Base-by-base conservation (phyloP, 2,888 invertebrate genomes). In the Rhamphomyia laevipes region DNA sequence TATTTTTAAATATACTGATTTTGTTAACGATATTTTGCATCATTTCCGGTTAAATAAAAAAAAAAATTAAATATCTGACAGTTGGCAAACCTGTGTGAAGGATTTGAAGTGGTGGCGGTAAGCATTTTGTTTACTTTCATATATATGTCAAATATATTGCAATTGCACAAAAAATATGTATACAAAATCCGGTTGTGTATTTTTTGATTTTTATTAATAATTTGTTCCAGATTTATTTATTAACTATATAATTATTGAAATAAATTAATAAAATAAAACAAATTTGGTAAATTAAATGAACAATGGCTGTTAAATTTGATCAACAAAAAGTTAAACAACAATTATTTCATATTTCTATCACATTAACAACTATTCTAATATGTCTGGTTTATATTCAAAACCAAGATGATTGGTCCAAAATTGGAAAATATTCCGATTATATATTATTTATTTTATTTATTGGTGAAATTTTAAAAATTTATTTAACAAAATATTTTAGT, bases 371-470 rank as follows among this genome's bases (percentile, higher is more conserved):
- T 3, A 63, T 69, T 33, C 55, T 69, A 13, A 60, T 65, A 27
- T 67, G 70, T 54, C 66, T 70, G 65, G 61, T 66, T 3, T 68
- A 70, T 46, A 62, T 67, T 60, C 67, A 69, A 45, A 64, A 61
- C 43, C 62, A 61, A 17, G 60, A 60, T 7, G 66, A 65, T 40
- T 69, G 68, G 69, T 56, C 61, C 27, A 61, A 64, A 49, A 55
- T 70, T 9, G 68, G 70, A 40, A 67, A 57, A 53, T 63, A 70
- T 41, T 68, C 67, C 64, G 62, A 66, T 69, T 69, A 1, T 50
- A 66, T 3, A 65, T 69, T 31, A 61, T 69, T 67, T 4, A 62
- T 70, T 51, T 62, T 70, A 2, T 65, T 69, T 23, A 51, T 58
- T 12, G 67, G 70, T 1, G 69, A 69, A 50, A 53, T 67, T 17